phyloP scores from a whole-genome alignment of 2,888 invertebrate species.

The Parnassius orleans region DNA sequence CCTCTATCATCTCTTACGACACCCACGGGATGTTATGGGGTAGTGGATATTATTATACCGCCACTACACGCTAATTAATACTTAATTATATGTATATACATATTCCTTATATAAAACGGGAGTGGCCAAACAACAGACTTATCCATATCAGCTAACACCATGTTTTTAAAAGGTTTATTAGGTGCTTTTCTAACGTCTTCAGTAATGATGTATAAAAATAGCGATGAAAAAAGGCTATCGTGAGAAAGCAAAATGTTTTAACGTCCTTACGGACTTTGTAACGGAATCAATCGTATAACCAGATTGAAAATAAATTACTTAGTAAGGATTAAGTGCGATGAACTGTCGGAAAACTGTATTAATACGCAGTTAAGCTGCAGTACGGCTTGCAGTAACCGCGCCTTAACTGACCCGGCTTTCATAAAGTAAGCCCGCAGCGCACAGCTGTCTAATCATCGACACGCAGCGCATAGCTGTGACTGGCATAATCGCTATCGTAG shows the following conservation, averaged over 20 bases:
- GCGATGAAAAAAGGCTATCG: neutral
- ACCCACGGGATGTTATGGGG: too few species aligned
- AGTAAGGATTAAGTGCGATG: slow-evolving; percentile 8
- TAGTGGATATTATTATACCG: too few species aligned
- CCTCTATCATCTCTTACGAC: too few species aligned
- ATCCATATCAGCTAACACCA: too few species aligned
- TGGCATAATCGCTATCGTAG: neutral
- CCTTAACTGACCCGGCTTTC: slow-evolving; percentile 28
- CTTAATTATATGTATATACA: too few species aligned
- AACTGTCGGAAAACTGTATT: slow-evolving; percentile 12
- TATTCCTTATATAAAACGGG: too few species aligned
- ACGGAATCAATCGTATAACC: slow-evolving; percentile 16
- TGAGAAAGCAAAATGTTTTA: neutral
- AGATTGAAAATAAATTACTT: slow-evolving; percentile 12
- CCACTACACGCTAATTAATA: too few species aligned
- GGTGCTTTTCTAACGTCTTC: too few species aligned
- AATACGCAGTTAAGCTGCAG: slow-evolving; percentile 26
- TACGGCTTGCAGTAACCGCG: slow-evolving; percentile 28
- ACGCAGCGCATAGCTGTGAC: slow-evolving; percentile 26
- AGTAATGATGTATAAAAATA: too few species aligned
- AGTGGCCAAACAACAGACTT: too few species aligned
- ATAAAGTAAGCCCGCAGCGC: slow-evolving; percentile 5
- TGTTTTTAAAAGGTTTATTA: too few species aligned
- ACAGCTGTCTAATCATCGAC: slow-evolving; percentile 24
- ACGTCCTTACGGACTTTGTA: slow-evolving; percentile 10